Conservation (phyloP, 2,888 invertebrate genomes). For the Tyria jacobaeae region DNA sequence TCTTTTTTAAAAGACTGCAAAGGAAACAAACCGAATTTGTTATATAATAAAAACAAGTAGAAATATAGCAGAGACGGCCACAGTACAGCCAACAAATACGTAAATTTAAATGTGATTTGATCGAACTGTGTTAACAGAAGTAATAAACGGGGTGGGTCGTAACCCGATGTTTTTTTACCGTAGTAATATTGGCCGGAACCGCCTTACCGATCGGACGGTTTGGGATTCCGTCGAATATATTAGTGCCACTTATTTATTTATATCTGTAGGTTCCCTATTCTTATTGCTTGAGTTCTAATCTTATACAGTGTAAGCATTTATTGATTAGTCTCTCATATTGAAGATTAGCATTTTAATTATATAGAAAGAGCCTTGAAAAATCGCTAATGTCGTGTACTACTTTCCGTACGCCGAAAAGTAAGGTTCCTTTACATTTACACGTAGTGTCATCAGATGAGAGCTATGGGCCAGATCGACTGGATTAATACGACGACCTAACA, state of each 20-base stretch:
- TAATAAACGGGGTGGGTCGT: slow-evolving; percentile 44
- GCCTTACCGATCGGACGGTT: slow-evolving; percentile 35
- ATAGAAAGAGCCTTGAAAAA: too few relatives aligned
- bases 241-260: slow-evolving; percentile 17
- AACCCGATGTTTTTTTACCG: slow-evolving; percentile 48
- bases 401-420: neutral
- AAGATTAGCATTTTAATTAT: too few relatives aligned
- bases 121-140: slow-evolving; percentile 49
- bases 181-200: slow-evolving; percentile 37
- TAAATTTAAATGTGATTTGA: slow-evolving; percentile 50
- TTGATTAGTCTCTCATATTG: neutral
- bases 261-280: neutral
- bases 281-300: neutral
- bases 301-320: neutral
- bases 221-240: slow-evolving; percentile 40
- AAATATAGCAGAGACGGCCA: slow-evolving; percentile 15
- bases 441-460: too few relatives aligned
- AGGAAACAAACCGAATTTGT: neutral
- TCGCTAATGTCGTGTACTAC: neutral
- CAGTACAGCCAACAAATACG: slow-evolving; percentile 22
- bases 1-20: neutral
- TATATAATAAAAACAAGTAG: slow-evolving; percentile 7
- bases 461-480: too few relatives aligned
- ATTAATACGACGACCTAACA: too few relatives aligned
- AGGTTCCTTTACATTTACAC: neutral